Evolutionary conservation across 2,888 invertebrate species (phyloP).

Genomic region (Schizotus pectinicornis): DNA sequence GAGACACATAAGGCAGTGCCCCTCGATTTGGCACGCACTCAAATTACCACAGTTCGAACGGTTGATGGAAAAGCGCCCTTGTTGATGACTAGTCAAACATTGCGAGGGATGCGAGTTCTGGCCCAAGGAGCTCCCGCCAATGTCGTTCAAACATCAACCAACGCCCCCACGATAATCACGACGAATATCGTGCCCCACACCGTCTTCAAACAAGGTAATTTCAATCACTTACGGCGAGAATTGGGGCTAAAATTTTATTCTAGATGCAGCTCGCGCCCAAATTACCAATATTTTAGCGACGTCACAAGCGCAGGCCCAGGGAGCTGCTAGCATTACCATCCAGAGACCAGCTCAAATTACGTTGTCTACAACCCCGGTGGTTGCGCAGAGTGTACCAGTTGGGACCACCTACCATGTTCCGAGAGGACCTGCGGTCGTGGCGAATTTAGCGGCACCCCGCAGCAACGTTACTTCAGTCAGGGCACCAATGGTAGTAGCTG

Average conservation of each 20-base stretch:
- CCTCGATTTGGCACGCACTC: conserved; percentile 60
- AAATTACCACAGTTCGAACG: conserved; percentile 61
- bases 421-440: conserved; percentile 75
- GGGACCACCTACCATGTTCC: conserved; percentile 57
- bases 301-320: conserved; percentile 41
- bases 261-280: conserved; percentile 40
- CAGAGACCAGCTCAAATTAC: conserved; percentile 56
- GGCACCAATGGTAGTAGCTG: conserved; percentile 54
- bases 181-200: conserved; percentile 60
- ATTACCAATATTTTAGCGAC: conserved; percentile 36
- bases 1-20: conserved; percentile 65
- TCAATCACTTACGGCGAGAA: neutral
- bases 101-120: conserved; percentile 56
- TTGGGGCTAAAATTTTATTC: conserved; percentile 8
- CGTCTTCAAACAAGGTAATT: conserved; percentile 62
- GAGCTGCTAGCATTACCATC: conserved; percentile 45
- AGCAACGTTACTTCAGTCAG: conserved; percentile 63
- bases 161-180: conserved; percentile 55
- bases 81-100: conserved; percentile 53
- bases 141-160: conserved; percentile 46
- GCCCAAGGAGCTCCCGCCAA: conserved; percentile 51
- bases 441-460: conserved; percentile 74
- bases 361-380: conserved; percentile 51
- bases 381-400: conserved; percentile 46
- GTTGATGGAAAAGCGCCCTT: conserved; percentile 56